A percentile compares a stretch with the other conserved stretches of the same genome.
phyloP scores from a whole-genome alignment of 2,797 vertebrate genomes.

The Esox lucius region DNA sequence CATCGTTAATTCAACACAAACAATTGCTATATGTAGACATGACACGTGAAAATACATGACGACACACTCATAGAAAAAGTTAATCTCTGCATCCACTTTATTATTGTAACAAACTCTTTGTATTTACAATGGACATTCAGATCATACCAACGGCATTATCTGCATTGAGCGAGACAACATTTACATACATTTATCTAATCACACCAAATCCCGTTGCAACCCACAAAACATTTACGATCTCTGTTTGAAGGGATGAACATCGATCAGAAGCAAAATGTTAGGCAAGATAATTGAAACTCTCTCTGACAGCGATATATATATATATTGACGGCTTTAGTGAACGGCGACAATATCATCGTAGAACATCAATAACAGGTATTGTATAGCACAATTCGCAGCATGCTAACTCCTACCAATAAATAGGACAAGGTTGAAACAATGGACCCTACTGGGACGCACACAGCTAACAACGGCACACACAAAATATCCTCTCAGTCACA shows the following conservation, averaged over 20 bases:
- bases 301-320: constrained; percentile 16
- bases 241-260: not conserved
- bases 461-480: not conserved
- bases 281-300: constrained; percentile 38
- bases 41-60: not conserved
- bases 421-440: not conserved
- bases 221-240: not conserved
- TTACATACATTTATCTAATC: not conserved
- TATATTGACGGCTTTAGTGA: constrained; percentile 11
- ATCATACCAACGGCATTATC: not conserved
- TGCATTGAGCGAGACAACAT: not conserved
- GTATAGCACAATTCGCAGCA: not conserved
- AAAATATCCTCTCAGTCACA: not conserved
- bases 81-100: not conserved
- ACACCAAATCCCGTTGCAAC: not conserved
- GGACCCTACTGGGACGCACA: not conserved
- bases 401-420: not conserved
- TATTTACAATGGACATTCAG: constrained; percentile 2
- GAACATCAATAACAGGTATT: not conserved
- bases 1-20: not conserved
- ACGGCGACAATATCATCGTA: constrained; percentile 28
- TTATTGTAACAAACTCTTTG: not conserved
- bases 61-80: not conserved
- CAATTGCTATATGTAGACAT: too few relatives aligned
- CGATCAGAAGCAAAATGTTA: constrained; percentile 34